Base-by-base conservation (phyloP, 2,797 vertebrate species). In the Strix occidentalis region DNA sequence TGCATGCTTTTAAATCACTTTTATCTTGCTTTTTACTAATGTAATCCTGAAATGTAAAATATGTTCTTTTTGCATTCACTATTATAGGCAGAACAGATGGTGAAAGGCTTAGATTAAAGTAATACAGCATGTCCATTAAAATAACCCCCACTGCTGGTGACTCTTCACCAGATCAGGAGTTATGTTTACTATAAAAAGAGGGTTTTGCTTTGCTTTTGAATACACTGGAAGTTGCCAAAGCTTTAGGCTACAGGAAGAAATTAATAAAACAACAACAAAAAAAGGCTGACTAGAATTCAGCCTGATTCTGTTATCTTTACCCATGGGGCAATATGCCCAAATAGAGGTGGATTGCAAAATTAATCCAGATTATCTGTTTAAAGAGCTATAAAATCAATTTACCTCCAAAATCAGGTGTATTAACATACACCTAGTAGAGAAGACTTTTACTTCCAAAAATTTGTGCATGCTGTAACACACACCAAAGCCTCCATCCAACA, bases 1-100 rank as follows among this genome's bases (percentile, higher is more conserved):
- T 98, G 98, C 97, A 97, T 94, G 96, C 98, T 97, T 98, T 98
- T 98, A 98, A 98, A 98, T 98, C 98, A 98, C 98, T 98, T 98
- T 98, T 98, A 98, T 98, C 98, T 98, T 98, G 97, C 97, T 97
- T 97, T 98, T 98, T 98, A 96, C 97, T 98, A 98, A 98, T 98
- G 98, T 98, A 98, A 98, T 97, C 97, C 98, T 98, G 98, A 98
- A 98, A 98, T 98, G 96, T 98, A 98, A 98, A 98, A 98, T 98
- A 97, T 96, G 98, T 96, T 96, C 97, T 96, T 97, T 97, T 97
- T 41, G 60, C 94, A 97, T 97, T 98, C 96, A 94, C 97, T 97
- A 24, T 97, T 98, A 97, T 96, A 96, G 97, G 96, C 96, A 97
- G 97, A 98, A 97, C 98, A 98, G 98, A 98, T 98, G 98, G 98